Percentiles rank a stretch among this genome's conserved stretches.
These are phyloP conservation scores for Anthopleura sola DNA, from an alignment of 64 coral and sea anemone genomes.

Conservation along the genomic window DNA sequence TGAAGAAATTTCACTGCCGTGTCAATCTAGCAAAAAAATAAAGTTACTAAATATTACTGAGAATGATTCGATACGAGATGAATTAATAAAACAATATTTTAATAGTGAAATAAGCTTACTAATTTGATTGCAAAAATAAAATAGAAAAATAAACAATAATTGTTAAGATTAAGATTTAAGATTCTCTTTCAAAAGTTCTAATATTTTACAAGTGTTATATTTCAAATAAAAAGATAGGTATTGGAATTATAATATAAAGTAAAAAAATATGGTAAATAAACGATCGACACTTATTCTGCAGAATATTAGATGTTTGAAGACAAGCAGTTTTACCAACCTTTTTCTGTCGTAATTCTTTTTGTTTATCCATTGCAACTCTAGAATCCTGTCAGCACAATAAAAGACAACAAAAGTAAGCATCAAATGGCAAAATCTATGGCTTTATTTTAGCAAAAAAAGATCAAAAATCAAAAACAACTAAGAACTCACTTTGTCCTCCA, in stretches of 20 bases:
- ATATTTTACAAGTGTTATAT: no score
- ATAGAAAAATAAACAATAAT: no score
- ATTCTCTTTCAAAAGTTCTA: no score
- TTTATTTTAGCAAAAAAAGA: background rate
- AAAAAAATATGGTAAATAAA: background rate
- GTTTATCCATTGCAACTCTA: constrained; percentile 24
- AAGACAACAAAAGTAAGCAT: background rate
- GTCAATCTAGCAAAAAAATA: constrained; percentile 54
- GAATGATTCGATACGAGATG: no score
- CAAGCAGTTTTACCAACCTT: constrained; percentile 7
- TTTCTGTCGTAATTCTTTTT: constrained; percentile 50
- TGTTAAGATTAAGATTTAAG: no score
- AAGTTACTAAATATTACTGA: background rate
- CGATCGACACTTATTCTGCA: background rate
- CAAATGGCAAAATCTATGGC: background rate
- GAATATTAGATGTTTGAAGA: background rate
- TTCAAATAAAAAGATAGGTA: no score
- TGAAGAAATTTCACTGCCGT: constrained; percentile 95
- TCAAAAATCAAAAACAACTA: background rate
- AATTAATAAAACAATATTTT: no score
- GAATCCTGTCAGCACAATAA: background rate
- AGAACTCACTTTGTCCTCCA: constrained; percentile 1
- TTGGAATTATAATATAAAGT: background rate
- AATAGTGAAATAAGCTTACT: no score
- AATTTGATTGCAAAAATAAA: no score